Conservation (phyloP, 2,888 invertebrate genomes). For the Lypha dubia region DNA sequence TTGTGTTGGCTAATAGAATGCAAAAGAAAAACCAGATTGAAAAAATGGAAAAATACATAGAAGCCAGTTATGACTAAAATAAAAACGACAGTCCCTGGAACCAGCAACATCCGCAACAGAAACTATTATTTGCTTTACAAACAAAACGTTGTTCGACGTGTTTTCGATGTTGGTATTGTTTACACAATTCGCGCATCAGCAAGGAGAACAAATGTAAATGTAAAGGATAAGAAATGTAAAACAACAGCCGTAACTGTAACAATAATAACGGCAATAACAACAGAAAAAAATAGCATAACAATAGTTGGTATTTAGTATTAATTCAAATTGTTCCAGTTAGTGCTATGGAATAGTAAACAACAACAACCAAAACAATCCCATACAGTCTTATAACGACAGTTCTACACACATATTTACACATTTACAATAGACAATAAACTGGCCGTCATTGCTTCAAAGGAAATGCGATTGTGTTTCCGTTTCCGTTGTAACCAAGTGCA, state of each 20-base stretch:
- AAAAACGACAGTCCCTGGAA: constrained; percentile 27
- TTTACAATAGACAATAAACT: constrained; percentile 31
- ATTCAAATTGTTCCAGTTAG: constrained; percentile 36
- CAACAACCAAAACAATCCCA: not conserved
- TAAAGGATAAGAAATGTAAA: constrained; percentile 44
- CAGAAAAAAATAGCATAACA: constrained; percentile 47
- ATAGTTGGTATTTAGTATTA: constrained; percentile 35
- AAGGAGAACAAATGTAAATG: constrained; percentile 33
- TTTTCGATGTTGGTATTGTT: constrained; percentile 65
- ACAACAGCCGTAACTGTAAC: constrained; percentile 34
- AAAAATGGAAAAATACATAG: constrained; percentile 20
- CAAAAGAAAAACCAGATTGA: constrained; percentile 5
- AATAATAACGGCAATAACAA: constrained; percentile 27
- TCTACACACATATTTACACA: not conserved
- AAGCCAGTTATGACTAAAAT: constrained; percentile 29
- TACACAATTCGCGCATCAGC: constrained; percentile 38
- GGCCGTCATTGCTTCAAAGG: constrained; percentile 48
- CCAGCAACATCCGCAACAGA: constrained; percentile 33
- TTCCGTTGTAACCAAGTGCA: constrained; percentile 66
- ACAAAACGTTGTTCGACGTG: constrained; percentile 63
- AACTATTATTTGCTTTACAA: constrained; percentile 59
- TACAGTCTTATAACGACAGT: not conserved
- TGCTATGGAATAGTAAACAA: constrained; percentile 4
- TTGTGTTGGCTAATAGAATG: constrained; percentile 32
- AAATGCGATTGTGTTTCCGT: constrained; percentile 72